These are phyloP conservation scores for Gerris buenoi DNA, from an alignment of 1,140 invertebrate genomes.

Conservation along the genomic window DNA sequence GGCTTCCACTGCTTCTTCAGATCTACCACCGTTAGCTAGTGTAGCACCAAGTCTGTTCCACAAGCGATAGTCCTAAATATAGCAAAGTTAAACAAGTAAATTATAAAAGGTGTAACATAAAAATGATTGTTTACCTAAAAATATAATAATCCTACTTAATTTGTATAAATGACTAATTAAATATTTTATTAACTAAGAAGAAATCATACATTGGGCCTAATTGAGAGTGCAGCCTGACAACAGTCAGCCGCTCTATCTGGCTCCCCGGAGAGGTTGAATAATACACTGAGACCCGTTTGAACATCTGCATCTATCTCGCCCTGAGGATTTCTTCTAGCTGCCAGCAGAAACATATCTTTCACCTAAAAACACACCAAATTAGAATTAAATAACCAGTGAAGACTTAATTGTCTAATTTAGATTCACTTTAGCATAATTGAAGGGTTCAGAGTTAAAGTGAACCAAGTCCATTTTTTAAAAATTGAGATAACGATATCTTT, in stretches of 20 bases:
- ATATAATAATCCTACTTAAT: no score
- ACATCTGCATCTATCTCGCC: constrained; percentile 77
- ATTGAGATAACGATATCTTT: no score
- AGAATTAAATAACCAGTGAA: neutral
- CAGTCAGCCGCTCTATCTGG: constrained; percentile 95
- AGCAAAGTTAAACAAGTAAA: no score
- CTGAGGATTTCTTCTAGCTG: constrained; percentile 59
- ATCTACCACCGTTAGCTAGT: constrained; percentile 83
- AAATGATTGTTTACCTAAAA: no score
- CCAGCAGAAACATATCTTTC: constrained; percentile 67
- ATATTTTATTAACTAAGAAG: no score
- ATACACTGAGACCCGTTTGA: constrained; percentile 84
- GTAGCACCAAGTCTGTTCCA: constrained; percentile 98
- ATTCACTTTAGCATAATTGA: no score
- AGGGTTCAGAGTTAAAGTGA: no score
- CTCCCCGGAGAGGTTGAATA: constrained; percentile 87
- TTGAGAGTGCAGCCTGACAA: constrained; percentile 75
- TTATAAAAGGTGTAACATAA: no score
- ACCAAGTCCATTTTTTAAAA: no score
- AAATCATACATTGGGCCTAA: constrained; percentile 55
- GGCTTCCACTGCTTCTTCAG: constrained; percentile 90
- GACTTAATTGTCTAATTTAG: no score
- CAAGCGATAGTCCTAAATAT: constrained; percentile 75
- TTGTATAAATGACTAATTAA: constrained; percentile 5
- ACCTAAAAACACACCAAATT: no score